A percentile compares a stretch with the other conserved stretches of the same genome.
phyloP scores from a whole-genome alignment of 2,797 vertebrate genomes.

The Lagorchestes hirsutus region DNA sequence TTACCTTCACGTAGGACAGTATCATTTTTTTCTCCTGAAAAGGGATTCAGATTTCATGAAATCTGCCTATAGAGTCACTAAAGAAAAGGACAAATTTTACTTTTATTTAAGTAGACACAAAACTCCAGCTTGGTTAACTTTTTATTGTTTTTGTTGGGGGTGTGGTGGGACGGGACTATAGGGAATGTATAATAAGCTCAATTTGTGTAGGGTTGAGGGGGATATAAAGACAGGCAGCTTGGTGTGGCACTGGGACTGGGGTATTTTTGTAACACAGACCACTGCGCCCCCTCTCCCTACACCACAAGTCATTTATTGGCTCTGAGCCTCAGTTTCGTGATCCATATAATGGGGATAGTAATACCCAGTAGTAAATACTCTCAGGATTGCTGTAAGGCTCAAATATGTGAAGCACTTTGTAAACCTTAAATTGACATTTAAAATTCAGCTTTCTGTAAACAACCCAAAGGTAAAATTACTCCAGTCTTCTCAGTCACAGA shows the following conservation, averaged over 20 bases:
- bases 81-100: constrained; percentile 18
- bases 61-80: background rate
- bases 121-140: constrained; percentile 20
- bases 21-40: constrained; percentile 67
- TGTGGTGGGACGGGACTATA: too few species aligned
- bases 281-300: background rate
- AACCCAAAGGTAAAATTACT: constrained; percentile 16
- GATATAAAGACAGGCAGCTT: background rate
- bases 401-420: constrained; percentile 22
- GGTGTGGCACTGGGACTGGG: background rate
- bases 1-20: constrained; percentile 83
- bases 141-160: background rate
- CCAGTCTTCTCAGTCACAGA: constrained; percentile 9
- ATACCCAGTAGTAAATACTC: background rate
- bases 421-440: constrained; percentile 38
- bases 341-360: background rate
- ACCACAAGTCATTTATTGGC: background rate
- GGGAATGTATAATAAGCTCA: background rate
- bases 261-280: background rate
- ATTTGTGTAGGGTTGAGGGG: background rate
- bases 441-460: constrained; percentile 23
- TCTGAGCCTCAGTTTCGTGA: background rate
- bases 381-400: background rate
- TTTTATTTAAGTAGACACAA: background rate
- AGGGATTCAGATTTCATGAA: constrained; percentile 70